Evolutionary conservation across 2,888 invertebrate species (phyloP).

Genomic region (Sturmia bella): DNA sequence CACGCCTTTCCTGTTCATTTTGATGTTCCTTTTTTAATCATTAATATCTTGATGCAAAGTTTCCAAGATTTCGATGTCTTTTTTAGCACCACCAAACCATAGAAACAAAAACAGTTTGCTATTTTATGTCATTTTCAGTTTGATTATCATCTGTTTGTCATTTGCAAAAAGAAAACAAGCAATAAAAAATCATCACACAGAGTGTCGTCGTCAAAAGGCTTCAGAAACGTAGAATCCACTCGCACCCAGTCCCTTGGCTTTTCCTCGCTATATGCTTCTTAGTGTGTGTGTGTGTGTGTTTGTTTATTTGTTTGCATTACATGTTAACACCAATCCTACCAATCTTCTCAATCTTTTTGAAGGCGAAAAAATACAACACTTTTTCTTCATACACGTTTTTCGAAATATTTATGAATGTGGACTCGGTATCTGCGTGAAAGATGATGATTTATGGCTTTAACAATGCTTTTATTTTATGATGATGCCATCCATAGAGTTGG

Average conservation of each 20-base stretch:
- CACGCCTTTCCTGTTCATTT: neutral
- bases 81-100: neutral
- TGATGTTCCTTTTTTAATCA: constrained; percentile 19
- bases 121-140: constrained; percentile 60
- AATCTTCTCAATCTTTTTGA: constrained; percentile 27
- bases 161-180: constrained; percentile 47
- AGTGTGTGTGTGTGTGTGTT: neutral
- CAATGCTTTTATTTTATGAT: constrained; percentile 65
- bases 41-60: constrained; percentile 21
- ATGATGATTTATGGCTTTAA: constrained; percentile 64
- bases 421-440: constrained; percentile 61
- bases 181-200: constrained; percentile 16
- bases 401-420: constrained; percentile 38
- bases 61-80: constrained; percentile 38
- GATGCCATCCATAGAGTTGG: constrained; percentile 39
- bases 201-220: constrained; percentile 56
- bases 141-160: constrained; percentile 58
- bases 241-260: no score
- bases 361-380: neutral
- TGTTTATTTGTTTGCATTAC: neutral
- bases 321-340: constrained; percentile 45
- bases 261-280: no score
- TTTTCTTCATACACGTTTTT: neutral
- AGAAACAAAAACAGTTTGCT: constrained; percentile 32
- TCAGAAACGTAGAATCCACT: constrained; percentile 13